These are phyloP conservation scores for Microtus montanus DNA, from an alignment of 2,113 vertebrate species.

Conservation along the genomic window DNA sequence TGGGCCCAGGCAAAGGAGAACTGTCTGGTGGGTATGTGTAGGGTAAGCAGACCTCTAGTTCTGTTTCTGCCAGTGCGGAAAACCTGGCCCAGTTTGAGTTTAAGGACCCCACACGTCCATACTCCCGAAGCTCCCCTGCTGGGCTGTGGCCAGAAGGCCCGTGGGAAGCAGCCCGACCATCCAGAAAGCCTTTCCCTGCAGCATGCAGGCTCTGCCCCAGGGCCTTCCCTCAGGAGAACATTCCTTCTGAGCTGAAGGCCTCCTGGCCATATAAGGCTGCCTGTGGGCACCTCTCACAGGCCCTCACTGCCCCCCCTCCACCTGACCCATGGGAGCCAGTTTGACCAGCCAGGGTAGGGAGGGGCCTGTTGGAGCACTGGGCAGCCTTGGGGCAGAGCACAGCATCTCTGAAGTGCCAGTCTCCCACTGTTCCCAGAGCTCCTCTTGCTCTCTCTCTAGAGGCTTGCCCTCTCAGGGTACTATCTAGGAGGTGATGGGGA, in stretches of 20 bases:
- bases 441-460: fast-evolving
- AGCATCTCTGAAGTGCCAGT: not conserved
- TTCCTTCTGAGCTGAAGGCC: constrained; percentile 63
- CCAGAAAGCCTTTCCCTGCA: not conserved
- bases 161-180: not conserved
- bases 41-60: fast-evolving
- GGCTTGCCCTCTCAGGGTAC: not conserved
- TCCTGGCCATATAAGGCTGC: constrained; percentile 77
- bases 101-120: not conserved
- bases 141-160: not conserved
- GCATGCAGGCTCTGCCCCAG: not conserved
- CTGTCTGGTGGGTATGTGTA: too few species aligned
- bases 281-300: constrained; percentile 67
- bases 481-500: not conserved
- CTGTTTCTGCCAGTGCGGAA: fast-evolving
- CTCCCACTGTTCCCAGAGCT: not conserved
- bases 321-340: constrained; percentile 47
- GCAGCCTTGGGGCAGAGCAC: too few species aligned
- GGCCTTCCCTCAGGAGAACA: constrained; percentile 35
- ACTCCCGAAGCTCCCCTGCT: too few species aligned
- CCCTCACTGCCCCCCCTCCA: not conserved
- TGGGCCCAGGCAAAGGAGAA: not conserved
- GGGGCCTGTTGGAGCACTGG: not conserved
- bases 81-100: not conserved
- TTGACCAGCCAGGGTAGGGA: constrained; percentile 22